phyloP scores from a whole-genome alignment of 2,113 vertebrate species.

The Genyomyrus donnyi region DNA sequence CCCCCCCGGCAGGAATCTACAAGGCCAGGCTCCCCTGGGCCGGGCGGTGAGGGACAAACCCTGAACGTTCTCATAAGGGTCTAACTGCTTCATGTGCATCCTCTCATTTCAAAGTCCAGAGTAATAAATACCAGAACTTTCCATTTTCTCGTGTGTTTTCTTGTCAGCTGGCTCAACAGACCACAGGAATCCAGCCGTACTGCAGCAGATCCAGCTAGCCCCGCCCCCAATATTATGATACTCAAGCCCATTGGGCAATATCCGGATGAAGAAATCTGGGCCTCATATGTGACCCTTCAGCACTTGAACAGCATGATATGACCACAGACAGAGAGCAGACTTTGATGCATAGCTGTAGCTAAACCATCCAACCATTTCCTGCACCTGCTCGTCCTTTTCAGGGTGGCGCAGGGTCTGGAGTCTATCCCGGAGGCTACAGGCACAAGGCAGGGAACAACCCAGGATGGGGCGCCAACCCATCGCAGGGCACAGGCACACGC shows the following conservation, averaged over 20 bases:
- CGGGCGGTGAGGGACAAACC: neutral
- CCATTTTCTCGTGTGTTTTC: neutral
- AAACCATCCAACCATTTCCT: neutral
- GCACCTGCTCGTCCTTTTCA: neutral
- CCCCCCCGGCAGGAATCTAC: neutral
- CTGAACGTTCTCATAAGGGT: neutral
- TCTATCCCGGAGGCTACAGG: too few species aligned
- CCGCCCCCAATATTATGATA: neutral
- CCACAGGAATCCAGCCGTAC: neutral
- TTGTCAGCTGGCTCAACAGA: neutral
- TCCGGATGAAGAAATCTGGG: neutral
- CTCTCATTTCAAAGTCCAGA: neutral
- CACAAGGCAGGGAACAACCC: neutral
- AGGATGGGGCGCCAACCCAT: too few species aligned
- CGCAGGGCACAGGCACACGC: neutral
- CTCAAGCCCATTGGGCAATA: neutral
- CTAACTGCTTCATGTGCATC: neutral
- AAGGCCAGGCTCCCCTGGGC: neutral
- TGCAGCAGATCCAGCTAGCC: neutral
- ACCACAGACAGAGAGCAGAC: neutral
- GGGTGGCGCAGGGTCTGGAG: neutral
- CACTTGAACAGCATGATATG: neutral
- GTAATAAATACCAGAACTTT: neutral
- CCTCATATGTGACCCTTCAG: neutral
- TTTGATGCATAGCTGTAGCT: neutral